A percentile compares a stretch with the other conserved stretches of the same genome.
Evolutionary conservation across 2,113 vertebrate genomes (phyloP).

Genomic region (Clinocottus analis): DNA sequence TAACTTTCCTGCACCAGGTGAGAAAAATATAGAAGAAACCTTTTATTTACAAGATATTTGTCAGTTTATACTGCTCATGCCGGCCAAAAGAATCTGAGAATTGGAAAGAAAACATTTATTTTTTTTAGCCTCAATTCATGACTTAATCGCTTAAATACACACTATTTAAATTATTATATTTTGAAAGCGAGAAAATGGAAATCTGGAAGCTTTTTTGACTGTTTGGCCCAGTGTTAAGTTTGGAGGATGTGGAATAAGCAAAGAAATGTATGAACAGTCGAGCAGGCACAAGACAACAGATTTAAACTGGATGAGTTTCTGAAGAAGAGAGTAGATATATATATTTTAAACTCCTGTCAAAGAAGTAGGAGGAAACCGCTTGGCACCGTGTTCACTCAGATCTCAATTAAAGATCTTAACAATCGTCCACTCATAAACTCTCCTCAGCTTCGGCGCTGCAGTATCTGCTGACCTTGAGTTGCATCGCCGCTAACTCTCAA

Average conservation of each 20-base stretch:
- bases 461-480: conserved; percentile 69
- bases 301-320: conserved; percentile 20
- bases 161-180: conserved; percentile 24
- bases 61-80: conserved; percentile 17
- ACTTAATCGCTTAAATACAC: conserved; percentile 26
- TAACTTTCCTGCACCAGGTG: conserved; percentile 28
- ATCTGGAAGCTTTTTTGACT: conserved; percentile 35
- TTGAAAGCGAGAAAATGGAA: conserved; percentile 40
- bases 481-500: conserved; percentile 34
- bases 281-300: conserved; percentile 41
- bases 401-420: conserved; percentile 49
- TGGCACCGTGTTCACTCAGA: conserved; percentile 33
- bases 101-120: conserved; percentile 18
- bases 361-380: conserved; percentile 16
- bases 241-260: conserved; percentile 53
- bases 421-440: conserved; percentile 46
- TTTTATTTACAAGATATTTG: conserved; percentile 37
- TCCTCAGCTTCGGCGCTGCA: conserved; percentile 5
- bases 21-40: conserved; percentile 43
- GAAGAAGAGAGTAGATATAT: background rate
- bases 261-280: conserved; percentile 58
- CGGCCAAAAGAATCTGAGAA: conserved; percentile 23
- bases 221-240: conserved; percentile 37
- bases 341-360: conserved; percentile 40
- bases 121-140: conserved; percentile 35